Percentiles rank a stretch among this genome's conserved stretches.
These are phyloP conservation scores for Cyprichromis sp. DNA, from an alignment of 2,113 vertebrate species.

Conservation along the genomic window DNA sequence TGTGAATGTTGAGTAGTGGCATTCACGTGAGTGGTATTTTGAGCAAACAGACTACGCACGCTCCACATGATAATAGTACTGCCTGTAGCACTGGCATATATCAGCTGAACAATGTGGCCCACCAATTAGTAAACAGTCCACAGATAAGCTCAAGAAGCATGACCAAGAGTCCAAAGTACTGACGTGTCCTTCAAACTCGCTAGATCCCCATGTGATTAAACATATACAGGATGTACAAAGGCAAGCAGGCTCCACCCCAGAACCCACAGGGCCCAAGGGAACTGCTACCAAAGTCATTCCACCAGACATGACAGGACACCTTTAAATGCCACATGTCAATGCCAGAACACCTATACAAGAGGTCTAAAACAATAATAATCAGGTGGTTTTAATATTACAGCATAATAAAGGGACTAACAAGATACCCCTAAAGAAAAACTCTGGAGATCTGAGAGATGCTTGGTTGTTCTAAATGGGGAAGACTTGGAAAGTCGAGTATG, in stretches of 20 bases:
- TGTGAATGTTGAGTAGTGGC: background rate
- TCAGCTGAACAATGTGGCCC: background rate
- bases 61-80: background rate
- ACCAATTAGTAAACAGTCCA: background rate
- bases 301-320: background rate
- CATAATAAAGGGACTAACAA: background rate
- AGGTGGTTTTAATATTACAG: background rate
- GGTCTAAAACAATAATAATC: background rate
- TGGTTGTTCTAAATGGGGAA: background rate
- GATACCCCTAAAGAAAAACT: background rate
- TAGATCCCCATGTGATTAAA: background rate
- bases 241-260: background rate
- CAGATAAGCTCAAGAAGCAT: background rate
- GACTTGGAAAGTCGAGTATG: background rate
- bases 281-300: background rate
- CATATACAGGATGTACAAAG: background rate
- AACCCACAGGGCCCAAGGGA: fast-evolving
- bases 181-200: fast-evolving
- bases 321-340: background rate
- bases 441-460: background rate
- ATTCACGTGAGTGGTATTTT: background rate
- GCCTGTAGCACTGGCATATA: background rate
- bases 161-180: background rate
- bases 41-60: background rate
- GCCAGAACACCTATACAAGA: background rate